Percentiles rank a stretch among this genome's conserved stretches.
phyloP scores from a whole-genome alignment of 2,113 vertebrate genomes.

The Otocyon megalotis region DNA sequence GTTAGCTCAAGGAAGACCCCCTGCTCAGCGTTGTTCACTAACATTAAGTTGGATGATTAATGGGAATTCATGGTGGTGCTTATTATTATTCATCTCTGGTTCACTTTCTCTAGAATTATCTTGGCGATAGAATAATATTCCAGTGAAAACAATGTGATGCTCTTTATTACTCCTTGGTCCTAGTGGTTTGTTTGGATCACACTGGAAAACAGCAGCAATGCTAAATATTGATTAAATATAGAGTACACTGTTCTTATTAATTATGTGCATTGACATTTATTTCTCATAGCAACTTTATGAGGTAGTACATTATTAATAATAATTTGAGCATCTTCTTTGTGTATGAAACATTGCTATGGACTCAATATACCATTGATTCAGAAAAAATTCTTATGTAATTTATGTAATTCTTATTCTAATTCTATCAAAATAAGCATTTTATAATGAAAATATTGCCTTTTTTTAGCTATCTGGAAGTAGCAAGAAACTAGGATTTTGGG shows the following conservation, averaged over 20 bases:
- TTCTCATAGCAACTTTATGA: background rate
- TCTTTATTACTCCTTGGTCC: background rate
- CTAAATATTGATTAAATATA: background rate
- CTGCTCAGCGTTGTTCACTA: background rate
- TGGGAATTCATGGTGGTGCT: background rate
- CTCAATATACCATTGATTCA: background rate
- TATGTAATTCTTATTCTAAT: too few relatives aligned
- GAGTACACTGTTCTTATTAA: background rate
- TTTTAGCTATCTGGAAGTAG: background rate
- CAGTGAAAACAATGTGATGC: background rate
- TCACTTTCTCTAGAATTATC: background rate
- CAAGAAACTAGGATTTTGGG: slow-evolving; percentile 12
- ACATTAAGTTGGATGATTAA: background rate
- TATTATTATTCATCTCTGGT: background rate
- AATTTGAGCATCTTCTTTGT: background rate
- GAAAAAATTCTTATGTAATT: background rate
- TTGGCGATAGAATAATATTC: background rate
- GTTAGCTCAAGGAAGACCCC: background rate
- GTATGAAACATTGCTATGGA: slow-evolving; percentile 1
- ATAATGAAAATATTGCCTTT: background rate
- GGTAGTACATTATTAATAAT: background rate
- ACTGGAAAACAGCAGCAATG: background rate
- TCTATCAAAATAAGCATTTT: background rate
- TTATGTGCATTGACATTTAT: background rate
- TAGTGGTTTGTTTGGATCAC: background rate